Base-by-base conservation (phyloP, 2,888 invertebrate genomes). In the Apotomis capreana region DNA sequence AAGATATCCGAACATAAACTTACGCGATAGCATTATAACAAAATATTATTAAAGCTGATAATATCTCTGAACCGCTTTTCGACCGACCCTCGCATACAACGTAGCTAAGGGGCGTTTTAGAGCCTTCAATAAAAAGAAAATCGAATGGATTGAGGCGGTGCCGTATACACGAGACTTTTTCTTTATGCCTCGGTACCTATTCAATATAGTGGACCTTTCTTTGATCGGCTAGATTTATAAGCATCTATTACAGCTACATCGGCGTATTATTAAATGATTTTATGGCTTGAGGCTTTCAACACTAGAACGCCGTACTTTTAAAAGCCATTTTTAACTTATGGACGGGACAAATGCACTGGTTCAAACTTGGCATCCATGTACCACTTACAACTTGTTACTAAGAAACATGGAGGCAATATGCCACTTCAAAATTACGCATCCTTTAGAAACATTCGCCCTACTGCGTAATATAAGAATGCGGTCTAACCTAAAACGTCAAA, bases 1-100 rank as follows among this genome's bases (percentile, higher is more conserved):
- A 82, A 81, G 80, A 81, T 83, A 83, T 83, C 79, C 77, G 81
- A 84, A 84, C 82, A 83, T 83, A 86, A 87, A 84, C 80, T 76
- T 77, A 76, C 76, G 78, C 80, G 78, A 84, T 83, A 84, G 79
- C 79, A 82, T 84, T 84, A 86, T 84, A 83, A 87, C 83, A 83
- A 85, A 87, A 87, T 83, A 83, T 84, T 86, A 81, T 85, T 84
- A 83, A 81, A 82, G 76, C 79, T 82, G 89, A 89, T 89, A 89
- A 81, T 80, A 89, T 89, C 89, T 83, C 76, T 76, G 76, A 77
- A 79, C 80, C 80, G 83, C 80, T 81, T 82, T 81, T 80, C 80
- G 81, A 80, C 83, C 80, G 82, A 81, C 83, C 84, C 85, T 81
- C 81, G 80, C 83, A 78, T 78, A 82, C 79, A 81, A 84, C 84